Evolutionary conservation across 1,140 invertebrate genomes (phyloP).

Genomic region (Elymnias hypermnestra): DNA sequence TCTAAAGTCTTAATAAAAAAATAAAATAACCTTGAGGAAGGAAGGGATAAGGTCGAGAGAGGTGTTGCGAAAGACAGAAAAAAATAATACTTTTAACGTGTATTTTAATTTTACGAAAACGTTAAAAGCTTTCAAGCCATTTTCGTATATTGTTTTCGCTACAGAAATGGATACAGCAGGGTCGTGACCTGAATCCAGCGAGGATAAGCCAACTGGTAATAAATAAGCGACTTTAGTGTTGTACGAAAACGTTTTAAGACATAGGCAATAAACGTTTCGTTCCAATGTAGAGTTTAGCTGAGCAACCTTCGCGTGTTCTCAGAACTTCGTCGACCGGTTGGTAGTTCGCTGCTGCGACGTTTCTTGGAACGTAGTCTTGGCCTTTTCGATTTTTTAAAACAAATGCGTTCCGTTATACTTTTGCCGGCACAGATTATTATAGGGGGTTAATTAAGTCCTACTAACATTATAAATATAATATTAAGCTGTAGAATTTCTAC

Average conservation of each 20-base stretch:
- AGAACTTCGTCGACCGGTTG: constrained; percentile 56
- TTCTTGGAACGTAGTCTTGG: constrained; percentile 51
- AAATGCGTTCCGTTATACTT: constrained; percentile 58
- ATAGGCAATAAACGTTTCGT: constrained; percentile 51
- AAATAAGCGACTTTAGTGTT: constrained; percentile 15
- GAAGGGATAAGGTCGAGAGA: too few species aligned
- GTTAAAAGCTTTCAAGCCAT: too few species aligned
- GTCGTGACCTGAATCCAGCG: not conserved
- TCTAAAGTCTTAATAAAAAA: too few species aligned
- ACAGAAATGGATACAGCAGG: not conserved
- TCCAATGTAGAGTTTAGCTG: constrained; percentile 41
- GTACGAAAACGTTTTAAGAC: constrained; percentile 31
- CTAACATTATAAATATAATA: too few species aligned
- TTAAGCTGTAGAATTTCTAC: too few species aligned
- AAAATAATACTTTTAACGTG: too few species aligned
- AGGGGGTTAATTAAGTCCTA: too few species aligned
- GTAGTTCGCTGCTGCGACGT: constrained; percentile 25
- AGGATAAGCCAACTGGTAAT: constrained; percentile 6
- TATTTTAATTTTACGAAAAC: too few species aligned
- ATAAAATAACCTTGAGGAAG: too few species aligned
- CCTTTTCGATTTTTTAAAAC: constrained; percentile 56
- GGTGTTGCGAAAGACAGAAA: too few species aligned
- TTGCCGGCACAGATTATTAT: too few species aligned
- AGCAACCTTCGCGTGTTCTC: constrained; percentile 62
- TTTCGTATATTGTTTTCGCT: not conserved